Base-by-base conservation (phyloP, 2,797 vertebrate species). In the Spea hammondii region DNA sequence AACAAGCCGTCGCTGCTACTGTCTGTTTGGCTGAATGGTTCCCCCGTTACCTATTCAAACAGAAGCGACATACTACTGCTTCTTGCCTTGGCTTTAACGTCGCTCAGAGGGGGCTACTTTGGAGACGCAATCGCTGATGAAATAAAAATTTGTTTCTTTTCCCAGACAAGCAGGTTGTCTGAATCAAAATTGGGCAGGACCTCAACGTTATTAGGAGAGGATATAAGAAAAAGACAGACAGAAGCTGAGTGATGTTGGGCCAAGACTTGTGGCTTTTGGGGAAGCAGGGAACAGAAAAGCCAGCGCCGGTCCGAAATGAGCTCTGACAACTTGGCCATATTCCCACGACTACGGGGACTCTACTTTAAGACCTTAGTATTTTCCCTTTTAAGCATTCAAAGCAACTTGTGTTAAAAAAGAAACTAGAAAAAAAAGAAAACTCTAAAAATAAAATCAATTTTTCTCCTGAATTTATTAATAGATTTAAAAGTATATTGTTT, bases 1-100 rank as follows among this genome's bases (percentile, higher is more conserved):
- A 97, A 98, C 95, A 97, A 98, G 95, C 94, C 92, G 94, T 95
- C 96, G 96, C 95, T 95, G 92, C 93, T 94, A 92, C 92, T 94
- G 93, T 96, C 95, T 97, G 92, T 89, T 95, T 93, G 91, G 93
- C 92, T 94, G 93, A 94, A 90, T 92, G 85, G 93, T 93, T 95
- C 94, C 91, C 32, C 89, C 94, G 96, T 97, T 96, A 96, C 94
- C 94, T 95, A 96, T 96, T 97, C 95, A 97, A 95, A 98, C 93
- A 96, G 93, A 95, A 96, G 94, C 95, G 95, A 95, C 94, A 95
- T 94, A 93, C 93, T 93, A 94, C 92, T 93, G 92, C 91, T 86
- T 91, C 86, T 86, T 87, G 89, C 88, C 84, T 92, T 94, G 92
- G 93, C 91, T 92, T 91, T 90, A 94, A 92, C 93, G 92, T 90